Conservation (phyloP, 2,797 vertebrate genomes). For the Champsocephalus esox region DNA sequence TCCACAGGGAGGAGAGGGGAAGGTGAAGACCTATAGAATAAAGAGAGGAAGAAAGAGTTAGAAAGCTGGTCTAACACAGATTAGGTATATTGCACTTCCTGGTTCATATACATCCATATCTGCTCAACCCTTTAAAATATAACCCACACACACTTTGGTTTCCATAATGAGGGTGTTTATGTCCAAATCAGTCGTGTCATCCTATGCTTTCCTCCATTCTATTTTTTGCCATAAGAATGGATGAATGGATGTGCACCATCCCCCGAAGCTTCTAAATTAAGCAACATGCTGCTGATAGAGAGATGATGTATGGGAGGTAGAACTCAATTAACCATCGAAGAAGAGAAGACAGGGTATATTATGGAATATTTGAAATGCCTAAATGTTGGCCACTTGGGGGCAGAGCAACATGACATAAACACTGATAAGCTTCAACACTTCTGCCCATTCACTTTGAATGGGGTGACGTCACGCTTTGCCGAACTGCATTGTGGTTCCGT, state of each 20-base stretch:
- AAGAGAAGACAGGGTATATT: background rate
- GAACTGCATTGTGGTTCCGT: no score
- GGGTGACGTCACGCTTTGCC: no score
- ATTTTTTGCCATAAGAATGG: background rate
- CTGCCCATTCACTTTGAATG: no score
- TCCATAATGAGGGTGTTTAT: slow-evolving; percentile 38
- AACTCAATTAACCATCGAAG: background rate
- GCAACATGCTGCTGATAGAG: slow-evolving; percentile 2
- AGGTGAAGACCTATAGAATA: slow-evolving; percentile 18
- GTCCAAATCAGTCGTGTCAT: slow-evolving; percentile 1
- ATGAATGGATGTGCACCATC: background rate
- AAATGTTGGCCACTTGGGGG: background rate
- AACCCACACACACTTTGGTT: slow-evolving; percentile 4
- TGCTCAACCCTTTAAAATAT: background rate
- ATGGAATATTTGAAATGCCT: background rate
- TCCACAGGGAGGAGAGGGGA: slow-evolving; percentile 16
- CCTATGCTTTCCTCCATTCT: slow-evolving; percentile 16
- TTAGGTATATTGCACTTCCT: slow-evolving; percentile 4
- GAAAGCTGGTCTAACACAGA: background rate
- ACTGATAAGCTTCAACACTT: no score
- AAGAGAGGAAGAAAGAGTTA: slow-evolving; percentile 10
- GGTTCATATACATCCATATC: slow-evolving; percentile 15
- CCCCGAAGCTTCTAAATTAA: slow-evolving; percentile 1
- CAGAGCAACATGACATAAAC: no score
- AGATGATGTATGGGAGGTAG: background rate